Conservation (phyloP, 2,113 vertebrate genomes). For the Cephalopterus ornatus region DNA sequence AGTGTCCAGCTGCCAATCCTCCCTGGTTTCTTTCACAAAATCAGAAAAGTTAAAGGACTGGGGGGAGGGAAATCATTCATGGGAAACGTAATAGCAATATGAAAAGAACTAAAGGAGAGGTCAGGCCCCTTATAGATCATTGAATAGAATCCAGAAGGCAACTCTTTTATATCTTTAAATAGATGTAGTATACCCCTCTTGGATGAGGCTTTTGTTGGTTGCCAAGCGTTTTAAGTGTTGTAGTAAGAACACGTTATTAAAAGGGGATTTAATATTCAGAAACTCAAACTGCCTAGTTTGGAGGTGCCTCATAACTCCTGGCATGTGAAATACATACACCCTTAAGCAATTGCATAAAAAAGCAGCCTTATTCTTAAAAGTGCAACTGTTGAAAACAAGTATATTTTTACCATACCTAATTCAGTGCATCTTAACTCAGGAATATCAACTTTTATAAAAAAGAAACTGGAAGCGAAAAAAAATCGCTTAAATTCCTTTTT, state of each 20-base stretch:
- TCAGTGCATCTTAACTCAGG: neutral
- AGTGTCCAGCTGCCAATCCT: slow-evolving; percentile 63
- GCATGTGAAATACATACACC: neutral
- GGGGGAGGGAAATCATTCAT: slow-evolving; percentile 58
- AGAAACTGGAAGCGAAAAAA: neutral
- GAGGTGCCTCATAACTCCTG: slow-evolving; percentile 1
- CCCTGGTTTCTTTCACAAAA: slow-evolving; percentile 54
- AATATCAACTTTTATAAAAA: neutral
- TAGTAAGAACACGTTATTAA: slow-evolving; percentile 66
- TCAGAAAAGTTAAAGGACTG: slow-evolving; percentile 23
- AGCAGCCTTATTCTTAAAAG: neutral
- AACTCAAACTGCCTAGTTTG: neutral
- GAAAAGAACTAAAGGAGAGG: slow-evolving; percentile 65
- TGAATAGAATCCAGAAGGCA: slow-evolving; percentile 55
- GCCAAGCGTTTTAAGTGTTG: slow-evolving; percentile 66
- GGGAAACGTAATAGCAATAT: slow-evolving; percentile 58
- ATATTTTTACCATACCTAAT: neutral
- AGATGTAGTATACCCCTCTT: slow-evolving; percentile 45
- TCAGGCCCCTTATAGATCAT: slow-evolving; percentile 22
- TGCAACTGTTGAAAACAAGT: neutral
- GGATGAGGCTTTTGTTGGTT: slow-evolving; percentile 58
- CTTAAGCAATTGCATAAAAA: neutral
- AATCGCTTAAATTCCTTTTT: neutral
- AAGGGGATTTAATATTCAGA: slow-evolving; percentile 65
- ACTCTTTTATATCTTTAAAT: slow-evolving; percentile 49